Evolutionary conservation across 2,113 vertebrate species (phyloP).

Genomic region (Fulica atra): DNA sequence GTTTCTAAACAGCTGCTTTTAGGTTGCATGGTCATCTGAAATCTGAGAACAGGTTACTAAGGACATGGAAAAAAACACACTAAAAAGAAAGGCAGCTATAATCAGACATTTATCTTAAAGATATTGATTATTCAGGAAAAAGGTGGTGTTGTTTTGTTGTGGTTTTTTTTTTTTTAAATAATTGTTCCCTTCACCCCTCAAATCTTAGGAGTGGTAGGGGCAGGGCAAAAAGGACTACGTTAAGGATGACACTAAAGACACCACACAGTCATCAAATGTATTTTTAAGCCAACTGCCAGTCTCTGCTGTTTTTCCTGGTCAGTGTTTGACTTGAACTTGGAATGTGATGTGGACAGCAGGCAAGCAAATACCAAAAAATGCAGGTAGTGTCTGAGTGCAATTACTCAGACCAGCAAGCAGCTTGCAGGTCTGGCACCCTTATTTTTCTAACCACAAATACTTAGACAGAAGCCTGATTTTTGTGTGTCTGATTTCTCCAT

Average conservation of each 20-base stretch:
- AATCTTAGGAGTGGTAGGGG: background rate
- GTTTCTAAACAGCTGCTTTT: background rate
- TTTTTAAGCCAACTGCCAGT: slow-evolving; percentile 10
- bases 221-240: background rate
- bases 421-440: slow-evolving; percentile 45
- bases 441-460: slow-evolving; percentile 61
- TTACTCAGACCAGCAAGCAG: slow-evolving; percentile 40
- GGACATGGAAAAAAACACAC: fast-evolving
- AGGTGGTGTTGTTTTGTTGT: no score
- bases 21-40: background rate
- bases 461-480: slow-evolving; percentile 61
- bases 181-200: background rate
- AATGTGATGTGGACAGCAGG: background rate
- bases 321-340: slow-evolving; percentile 4
- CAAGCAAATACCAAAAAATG: slow-evolving; percentile 46
- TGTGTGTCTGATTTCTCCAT: slow-evolving; percentile 43
- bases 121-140: background rate
- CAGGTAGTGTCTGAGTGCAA: slow-evolving; percentile 39
- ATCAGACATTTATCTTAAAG: background rate
- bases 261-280: background rate
- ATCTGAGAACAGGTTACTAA: background rate
- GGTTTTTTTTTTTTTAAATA: background rate
- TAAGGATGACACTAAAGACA: background rate
- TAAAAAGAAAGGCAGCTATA: background rate
- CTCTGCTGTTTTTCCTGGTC: background rate